Evolutionary conservation across 2,113 vertebrate genomes (phyloP).

Genomic region (Rhineura floridana): DNA sequence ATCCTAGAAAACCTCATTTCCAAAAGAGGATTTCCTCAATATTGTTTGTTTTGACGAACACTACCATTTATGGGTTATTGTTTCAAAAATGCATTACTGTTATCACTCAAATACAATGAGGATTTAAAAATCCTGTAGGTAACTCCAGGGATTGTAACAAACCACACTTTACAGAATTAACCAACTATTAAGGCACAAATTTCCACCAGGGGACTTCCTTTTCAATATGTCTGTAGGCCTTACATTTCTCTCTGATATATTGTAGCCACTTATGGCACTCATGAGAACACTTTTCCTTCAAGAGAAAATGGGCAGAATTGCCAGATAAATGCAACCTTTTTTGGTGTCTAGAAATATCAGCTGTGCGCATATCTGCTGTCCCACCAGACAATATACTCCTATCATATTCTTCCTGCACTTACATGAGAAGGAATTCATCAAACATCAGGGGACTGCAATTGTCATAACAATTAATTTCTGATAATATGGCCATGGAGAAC

Average conservation of each 20-base stretch:
- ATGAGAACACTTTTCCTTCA: background rate
- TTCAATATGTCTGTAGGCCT: background rate
- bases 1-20: background rate
- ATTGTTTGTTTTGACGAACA: constrained; percentile 44
- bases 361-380: no score
- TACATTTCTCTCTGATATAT: background rate
- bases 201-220: background rate
- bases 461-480: background rate
- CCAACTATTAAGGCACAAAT: background rate
- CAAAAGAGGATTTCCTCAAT: constrained; percentile 43
- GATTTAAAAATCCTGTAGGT: background rate
- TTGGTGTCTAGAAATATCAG: background rate
- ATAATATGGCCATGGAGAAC: background rate
- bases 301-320: background rate
- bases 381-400: background rate
- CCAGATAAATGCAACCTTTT: background rate
- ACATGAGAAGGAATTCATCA: background rate
- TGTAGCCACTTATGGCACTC: background rate
- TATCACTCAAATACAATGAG: background rate
- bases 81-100: constrained; percentile 18
- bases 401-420: background rate
- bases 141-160: background rate
- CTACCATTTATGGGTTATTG: background rate
- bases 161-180: background rate
- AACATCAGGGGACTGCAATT: background rate